These are phyloP conservation scores for Bradynema listronoti DNA, from an alignment of 1,140 invertebrate genomes.

Conservation along the genomic window DNA sequence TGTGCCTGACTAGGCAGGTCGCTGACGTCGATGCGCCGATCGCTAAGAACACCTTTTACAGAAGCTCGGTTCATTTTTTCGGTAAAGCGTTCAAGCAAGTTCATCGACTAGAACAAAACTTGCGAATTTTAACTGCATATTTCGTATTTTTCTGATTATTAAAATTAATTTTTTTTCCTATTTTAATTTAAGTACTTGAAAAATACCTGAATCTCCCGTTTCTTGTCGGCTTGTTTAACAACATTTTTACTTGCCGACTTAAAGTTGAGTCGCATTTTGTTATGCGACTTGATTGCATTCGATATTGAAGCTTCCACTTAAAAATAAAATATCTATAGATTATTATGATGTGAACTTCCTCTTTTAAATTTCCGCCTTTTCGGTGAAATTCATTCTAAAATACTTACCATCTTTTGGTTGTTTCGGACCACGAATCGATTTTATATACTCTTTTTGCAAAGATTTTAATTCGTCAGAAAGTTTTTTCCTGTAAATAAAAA, in stretches of 20 bases:
- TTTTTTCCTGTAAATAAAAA: slow-evolving; percentile 35
- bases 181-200: background rate
- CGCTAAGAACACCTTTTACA: slow-evolving; percentile 52
- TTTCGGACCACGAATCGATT: slow-evolving; percentile 46
- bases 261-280: slow-evolving; percentile 72
- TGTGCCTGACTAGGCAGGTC: slow-evolving; percentile 26
- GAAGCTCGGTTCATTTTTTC: slow-evolving; percentile 62
- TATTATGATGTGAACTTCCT: slow-evolving; percentile 24
- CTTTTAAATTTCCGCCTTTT: slow-evolving; percentile 4
- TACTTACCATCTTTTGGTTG: slow-evolving; percentile 24
- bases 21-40: slow-evolving; percentile 57
- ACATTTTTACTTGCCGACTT: slow-evolving; percentile 59
- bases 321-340: slow-evolving; percentile 13
- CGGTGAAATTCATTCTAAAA: background rate
- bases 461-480: slow-evolving; percentile 43
- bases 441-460: slow-evolving; percentile 51
- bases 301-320: slow-evolving; percentile 60
- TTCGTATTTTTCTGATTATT: too few relatives aligned
- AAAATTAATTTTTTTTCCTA: too few relatives aligned
- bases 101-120: slow-evolving; percentile 64
- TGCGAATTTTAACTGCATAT: too few relatives aligned
- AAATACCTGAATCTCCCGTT: slow-evolving; percentile 59
- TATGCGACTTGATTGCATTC: slow-evolving; percentile 69
- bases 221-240: slow-evolving; percentile 60
- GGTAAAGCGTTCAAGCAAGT: slow-evolving; percentile 72